phyloP scores from a whole-genome alignment of 2,888 invertebrate genomes.

The Sinopyrophorus schimmeli region DNA sequence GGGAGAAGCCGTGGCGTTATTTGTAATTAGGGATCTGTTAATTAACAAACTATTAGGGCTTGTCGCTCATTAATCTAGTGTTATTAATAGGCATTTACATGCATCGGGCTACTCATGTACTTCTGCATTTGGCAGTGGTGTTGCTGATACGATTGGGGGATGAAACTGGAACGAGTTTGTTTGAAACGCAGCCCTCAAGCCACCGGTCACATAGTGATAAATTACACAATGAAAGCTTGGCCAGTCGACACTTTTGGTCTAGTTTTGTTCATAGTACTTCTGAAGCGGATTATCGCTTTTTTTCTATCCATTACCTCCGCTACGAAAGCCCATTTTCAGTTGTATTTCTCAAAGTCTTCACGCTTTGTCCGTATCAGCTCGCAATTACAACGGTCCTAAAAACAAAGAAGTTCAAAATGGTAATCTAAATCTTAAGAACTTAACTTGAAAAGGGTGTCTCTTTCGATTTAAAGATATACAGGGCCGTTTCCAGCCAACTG shows the following conservation, averaged over 20 bases:
- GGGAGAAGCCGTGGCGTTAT: too few species aligned
- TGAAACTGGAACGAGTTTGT: conserved; percentile 23
- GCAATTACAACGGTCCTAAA: too few species aligned
- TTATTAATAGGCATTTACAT: conserved; percentile 52
- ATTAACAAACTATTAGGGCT: conserved; percentile 46
- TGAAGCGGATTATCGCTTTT: conserved; percentile 27
- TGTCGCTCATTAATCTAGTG: conserved; percentile 47
- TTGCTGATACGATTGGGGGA: conserved; percentile 18
- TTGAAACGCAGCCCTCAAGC: conserved; percentile 25
- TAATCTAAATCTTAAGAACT: too few species aligned
- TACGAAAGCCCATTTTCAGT: too few species aligned
- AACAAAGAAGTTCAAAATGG: too few species aligned
- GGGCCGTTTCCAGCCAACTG: too few species aligned
- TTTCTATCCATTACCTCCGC: too few species aligned
- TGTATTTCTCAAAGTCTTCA: too few species aligned
- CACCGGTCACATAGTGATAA: conserved; percentile 34
- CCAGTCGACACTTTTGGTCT: conserved; percentile 33
- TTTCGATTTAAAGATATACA: too few species aligned
- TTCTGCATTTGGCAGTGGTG: conserved; percentile 26
- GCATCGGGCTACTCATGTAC: conserved; percentile 37
- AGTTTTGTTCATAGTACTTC: conserved; percentile 25
- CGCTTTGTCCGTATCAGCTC: too few species aligned
- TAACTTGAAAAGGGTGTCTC: too few species aligned
- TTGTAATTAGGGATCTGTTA: conserved; percentile 42
- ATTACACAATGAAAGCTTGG: conserved; percentile 37